These are phyloP conservation scores for Tipula unca DNA, from an alignment of 2,888 invertebrate genomes.

Conservation along the genomic window DNA sequence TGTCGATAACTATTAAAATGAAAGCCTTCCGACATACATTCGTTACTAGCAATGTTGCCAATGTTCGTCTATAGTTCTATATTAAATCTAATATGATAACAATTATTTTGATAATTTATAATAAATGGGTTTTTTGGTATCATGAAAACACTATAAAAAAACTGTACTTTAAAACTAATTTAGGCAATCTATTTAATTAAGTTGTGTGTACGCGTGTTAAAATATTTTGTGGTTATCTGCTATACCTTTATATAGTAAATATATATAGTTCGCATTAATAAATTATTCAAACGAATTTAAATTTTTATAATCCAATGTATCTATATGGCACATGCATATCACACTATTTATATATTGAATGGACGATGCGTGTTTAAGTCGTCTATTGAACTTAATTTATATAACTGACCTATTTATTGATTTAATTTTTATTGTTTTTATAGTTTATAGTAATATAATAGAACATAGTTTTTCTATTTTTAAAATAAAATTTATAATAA, in stretches of 20 bases:
- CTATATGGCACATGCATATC: neutral
- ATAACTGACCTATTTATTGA: neutral
- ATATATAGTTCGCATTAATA: neutral
- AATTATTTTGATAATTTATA: neutral
- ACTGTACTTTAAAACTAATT: neutral
- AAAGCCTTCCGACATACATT: neutral
- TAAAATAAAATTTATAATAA: no score
- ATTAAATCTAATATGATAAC: no score
- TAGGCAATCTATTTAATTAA: neutral
- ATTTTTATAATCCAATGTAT: no score
- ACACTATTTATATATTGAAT: neutral
- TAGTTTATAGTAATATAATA: neutral
- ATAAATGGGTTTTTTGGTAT: neutral
- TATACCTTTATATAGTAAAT: no score
- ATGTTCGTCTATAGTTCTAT: neutral
- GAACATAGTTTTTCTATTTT: neutral
- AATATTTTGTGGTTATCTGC: neutral
- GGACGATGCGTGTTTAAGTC: neutral
- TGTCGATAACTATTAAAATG: neutral
- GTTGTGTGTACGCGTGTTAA: neutral
- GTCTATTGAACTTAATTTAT: neutral
- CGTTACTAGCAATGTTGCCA: neutral
- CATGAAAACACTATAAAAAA: neutral
- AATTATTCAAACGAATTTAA: neutral
- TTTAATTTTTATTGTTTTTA: neutral